A percentile compares a stretch with the other conserved stretches of the same genome.
These are phyloP conservation scores for Balaenoptera acutorostrata DNA, from an alignment of 2,113 vertebrate genomes.

Conservation along the genomic window DNA sequence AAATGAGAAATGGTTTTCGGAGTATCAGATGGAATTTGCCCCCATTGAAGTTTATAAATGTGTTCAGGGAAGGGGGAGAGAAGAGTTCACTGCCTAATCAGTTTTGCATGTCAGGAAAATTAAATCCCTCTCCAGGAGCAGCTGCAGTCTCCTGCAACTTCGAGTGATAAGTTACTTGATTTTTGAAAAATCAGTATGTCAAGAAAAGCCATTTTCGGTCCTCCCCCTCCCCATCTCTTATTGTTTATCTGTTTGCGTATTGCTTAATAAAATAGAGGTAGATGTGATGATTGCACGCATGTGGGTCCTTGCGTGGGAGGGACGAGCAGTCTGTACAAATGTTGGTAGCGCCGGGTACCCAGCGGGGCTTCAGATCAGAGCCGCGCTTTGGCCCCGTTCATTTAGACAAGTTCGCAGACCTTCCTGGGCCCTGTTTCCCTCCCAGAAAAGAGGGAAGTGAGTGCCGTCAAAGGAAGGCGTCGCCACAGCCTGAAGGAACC, in stretches of 20 bases:
- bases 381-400: neutral
- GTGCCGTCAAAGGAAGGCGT: neutral
- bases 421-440: neutral
- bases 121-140: conserved; percentile 44
- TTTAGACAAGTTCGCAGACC: neutral
- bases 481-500: neutral
- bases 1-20: conserved; percentile 36
- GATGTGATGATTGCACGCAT: neutral
- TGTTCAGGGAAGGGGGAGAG: neutral
- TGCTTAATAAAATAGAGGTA: conserved; percentile 38
- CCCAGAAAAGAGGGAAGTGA: neutral
- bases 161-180: neutral
- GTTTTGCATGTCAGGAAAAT: conserved; percentile 40
- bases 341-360: no score
- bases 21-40: conserved; percentile 10
- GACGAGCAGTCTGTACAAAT: neutral
- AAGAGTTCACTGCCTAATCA: conserved; percentile 21
- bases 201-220: neutral
- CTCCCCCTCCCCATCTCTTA: neutral
- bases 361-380: neutral
- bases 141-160: neutral
- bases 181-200: neutral
- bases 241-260: conserved; percentile 28
- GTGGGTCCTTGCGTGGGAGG: neutral
- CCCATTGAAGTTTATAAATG: neutral